Percentiles rank a stretch among this genome's conserved stretches.
Evolutionary conservation across 2,888 invertebrate genomes (phyloP).

Genomic region (Drosophila robusta): DNA sequence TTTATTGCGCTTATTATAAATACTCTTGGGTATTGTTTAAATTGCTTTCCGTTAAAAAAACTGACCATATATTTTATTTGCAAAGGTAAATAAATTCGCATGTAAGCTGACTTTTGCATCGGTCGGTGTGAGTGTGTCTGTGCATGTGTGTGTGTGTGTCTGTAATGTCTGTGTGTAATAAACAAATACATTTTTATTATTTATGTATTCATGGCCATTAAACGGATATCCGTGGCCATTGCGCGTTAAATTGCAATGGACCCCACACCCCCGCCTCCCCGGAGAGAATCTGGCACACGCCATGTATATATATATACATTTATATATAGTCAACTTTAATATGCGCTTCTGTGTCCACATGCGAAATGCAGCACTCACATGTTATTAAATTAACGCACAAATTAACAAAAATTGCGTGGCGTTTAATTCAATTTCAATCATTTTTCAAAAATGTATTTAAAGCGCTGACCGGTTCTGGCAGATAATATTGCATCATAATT

Average conservation of each 20-base stretch:
- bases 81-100: constrained; percentile 75
- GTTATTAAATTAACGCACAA: constrained; percentile 56
- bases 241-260: constrained; percentile 76
- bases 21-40: constrained; percentile 77
- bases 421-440: constrained; percentile 40
- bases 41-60: constrained; percentile 68
- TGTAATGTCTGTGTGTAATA: constrained; percentile 58
- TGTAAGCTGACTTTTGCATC: constrained; percentile 64
- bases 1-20: constrained; percentile 76
- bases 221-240: constrained; percentile 79
- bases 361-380: constrained; percentile 15
- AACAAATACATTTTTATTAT: constrained; percentile 82
- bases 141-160: constrained; percentile 29
- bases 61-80: constrained; percentile 71
- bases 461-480: not conserved
- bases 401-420: constrained; percentile 49
- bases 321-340: constrained; percentile 46
- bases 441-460: constrained; percentile 2
- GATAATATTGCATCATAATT: not conserved
- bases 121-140: constrained; percentile 9
- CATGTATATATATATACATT: constrained; percentile 8
- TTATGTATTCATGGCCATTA: constrained; percentile 82
- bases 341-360: constrained; percentile 8
- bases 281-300: constrained; percentile 18
- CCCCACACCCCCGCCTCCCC: constrained; percentile 16